Evolutionary conservation across 2,888 invertebrate genomes (phyloP).

Genomic region (Punctoribates punctum): DNA sequence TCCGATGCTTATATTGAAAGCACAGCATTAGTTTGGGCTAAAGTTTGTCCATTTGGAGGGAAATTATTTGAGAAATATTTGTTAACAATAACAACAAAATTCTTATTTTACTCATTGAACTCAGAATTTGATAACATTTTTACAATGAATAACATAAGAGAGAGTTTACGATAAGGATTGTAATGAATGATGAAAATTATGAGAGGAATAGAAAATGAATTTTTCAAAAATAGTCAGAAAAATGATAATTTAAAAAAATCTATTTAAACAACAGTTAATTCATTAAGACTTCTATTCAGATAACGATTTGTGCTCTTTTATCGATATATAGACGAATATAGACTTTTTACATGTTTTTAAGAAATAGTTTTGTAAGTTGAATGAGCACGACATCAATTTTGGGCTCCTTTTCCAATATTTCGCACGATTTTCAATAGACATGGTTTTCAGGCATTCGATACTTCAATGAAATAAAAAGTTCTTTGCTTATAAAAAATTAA

Average conservation of each 20-base stretch:
- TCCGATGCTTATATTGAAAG: not conserved
- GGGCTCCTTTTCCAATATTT: not conserved
- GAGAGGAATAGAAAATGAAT: not conserved
- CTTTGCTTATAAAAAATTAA: not conserved
- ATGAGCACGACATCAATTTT: not conserved
- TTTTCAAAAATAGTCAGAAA: not conserved
- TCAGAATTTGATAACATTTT: too few relatives aligned
- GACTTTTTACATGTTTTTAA: not conserved
- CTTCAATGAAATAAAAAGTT: too few relatives aligned
- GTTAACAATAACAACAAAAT: too few relatives aligned
- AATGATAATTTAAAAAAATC: not conserved
- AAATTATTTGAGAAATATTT: not conserved
- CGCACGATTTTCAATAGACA: not conserved
- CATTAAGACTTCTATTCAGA: not conserved
- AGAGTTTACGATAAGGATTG: too few relatives aligned
- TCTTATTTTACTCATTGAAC: too few relatives aligned
- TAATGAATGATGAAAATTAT: slow-evolving; percentile 1
- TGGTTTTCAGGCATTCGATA: too few relatives aligned
- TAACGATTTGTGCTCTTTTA: not conserved
- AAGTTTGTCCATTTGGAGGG: not conserved
- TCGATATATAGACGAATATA: not conserved
- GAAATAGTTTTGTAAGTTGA: not conserved
- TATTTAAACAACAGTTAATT: not conserved
- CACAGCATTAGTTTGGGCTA: not conserved
- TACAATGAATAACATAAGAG: too few relatives aligned